These are phyloP conservation scores for Astropecten irregularis DNA, from an alignment of 53 echinoderm and acorn worm species.

Conservation along the genomic window DNA sequence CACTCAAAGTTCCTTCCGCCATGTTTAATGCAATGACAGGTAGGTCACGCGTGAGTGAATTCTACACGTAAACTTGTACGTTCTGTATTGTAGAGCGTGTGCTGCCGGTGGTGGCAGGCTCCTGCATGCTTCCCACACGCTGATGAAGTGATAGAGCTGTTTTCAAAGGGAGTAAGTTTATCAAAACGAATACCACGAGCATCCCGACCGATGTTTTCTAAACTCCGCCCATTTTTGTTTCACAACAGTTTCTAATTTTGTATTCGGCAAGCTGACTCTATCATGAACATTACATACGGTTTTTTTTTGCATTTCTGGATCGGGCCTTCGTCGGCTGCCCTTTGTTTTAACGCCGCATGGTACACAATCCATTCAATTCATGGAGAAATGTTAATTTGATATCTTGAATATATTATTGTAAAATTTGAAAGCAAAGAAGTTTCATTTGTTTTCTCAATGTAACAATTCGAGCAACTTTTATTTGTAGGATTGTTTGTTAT, in stretches of 20 bases:
- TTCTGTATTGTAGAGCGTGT: too few species aligned
- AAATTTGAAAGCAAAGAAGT: too few species aligned
- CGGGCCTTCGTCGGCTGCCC: too few species aligned
- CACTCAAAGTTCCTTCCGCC: slow-evolving; percentile 47
- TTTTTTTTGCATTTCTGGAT: background rate
- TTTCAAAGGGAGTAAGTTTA: slow-evolving; percentile 55
- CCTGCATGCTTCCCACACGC: background rate
- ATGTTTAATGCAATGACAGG: slow-evolving; percentile 18
- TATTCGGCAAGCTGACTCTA: background rate
- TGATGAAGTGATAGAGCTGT: background rate
- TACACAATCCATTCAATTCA: too few species aligned
- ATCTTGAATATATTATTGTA: too few species aligned
- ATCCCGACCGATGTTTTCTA: slow-evolving; percentile 47
- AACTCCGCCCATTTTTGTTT: slow-evolving; percentile 69
- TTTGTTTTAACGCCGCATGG: too few species aligned
- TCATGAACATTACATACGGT: background rate
- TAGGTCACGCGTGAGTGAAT: slow-evolving; percentile 42
- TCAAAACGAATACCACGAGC: slow-evolving; percentile 16
- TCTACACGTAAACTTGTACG: background rate
- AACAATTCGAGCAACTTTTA: too few species aligned
- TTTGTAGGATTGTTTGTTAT: too few species aligned
- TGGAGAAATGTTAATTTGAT: too few species aligned
- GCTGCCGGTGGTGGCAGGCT: background rate
- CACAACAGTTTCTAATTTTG: slow-evolving; percentile 65
- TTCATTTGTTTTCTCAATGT: too few species aligned